phyloP scores from a whole-genome alignment of 2,888 invertebrate genomes.

The Auanema sp. region DNA sequence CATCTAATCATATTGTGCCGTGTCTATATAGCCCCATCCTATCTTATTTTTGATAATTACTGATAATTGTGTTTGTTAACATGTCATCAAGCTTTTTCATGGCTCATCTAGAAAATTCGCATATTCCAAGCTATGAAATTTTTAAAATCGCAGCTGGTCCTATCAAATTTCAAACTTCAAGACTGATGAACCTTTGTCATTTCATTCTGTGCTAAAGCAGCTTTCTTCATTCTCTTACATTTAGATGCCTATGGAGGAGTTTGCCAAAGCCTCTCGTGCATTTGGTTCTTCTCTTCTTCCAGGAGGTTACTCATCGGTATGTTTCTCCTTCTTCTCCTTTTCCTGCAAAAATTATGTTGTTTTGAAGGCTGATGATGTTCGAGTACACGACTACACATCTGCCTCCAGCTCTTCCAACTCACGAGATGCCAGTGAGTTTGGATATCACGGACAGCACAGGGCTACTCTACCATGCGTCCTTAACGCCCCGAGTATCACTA shows the following conservation, averaged over 20 bases:
- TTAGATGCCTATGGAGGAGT: conserved; percentile 24
- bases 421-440: conserved; percentile 3
- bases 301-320: conserved; percentile 12
- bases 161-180: too few species aligned
- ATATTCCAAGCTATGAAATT: too few species aligned
- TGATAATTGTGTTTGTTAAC: too few species aligned
- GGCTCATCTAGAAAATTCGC: too few species aligned
- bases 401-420: conserved; percentile 11
- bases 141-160: too few species aligned
- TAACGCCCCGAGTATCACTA: conserved; percentile 10
- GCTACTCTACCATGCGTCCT: conserved; percentile 8
- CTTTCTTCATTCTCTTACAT: neutral
- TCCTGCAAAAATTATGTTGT: neutral
- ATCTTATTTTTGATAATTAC: too few species aligned
- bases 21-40: too few species aligned
- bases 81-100: too few species aligned
- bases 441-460: conserved; percentile 13
- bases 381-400: conserved; percentile 16
- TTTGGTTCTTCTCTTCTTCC: conserved; percentile 19
- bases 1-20: too few species aligned
- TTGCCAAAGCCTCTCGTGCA: conserved; percentile 12
- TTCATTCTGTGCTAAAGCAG: too few species aligned
- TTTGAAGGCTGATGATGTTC: conserved; percentile 1
- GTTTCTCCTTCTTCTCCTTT: neutral
- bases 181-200: too few species aligned